Base-by-base conservation (phyloP, 1,140 invertebrate genomes). In the Bombus fervidus region DNA sequence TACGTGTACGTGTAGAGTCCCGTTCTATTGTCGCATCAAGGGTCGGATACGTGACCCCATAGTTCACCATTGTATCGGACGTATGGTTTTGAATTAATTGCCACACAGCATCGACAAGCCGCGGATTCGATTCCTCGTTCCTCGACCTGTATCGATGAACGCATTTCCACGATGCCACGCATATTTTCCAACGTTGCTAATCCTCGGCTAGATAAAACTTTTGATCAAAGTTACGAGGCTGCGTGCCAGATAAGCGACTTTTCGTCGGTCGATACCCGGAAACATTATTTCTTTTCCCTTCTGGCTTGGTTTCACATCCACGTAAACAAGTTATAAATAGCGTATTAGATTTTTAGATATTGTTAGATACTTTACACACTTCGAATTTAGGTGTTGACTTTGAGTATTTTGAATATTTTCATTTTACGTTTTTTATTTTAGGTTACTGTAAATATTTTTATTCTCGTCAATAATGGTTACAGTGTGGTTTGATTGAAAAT, bases 41-140 rank as follows among this genome's bases (percentile, higher is more conserved):
- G 69, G 43, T 80, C 84, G 88, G 88, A 91, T 86, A 77, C 72
- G 81, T 88, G 75, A 53, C 76, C 69, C 64, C 86, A 82, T 86
- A 79, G 82, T 86, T 79, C 86, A 74, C 66, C 74, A 75, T 90
- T 90, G 85, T 89, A 81, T 81, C 76, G 81, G 80, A 83, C 75
- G 82, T 72, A 87, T 79, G 88, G 79, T 85, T 86, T 89, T 88
- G 88, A 91, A 91, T 89, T 91, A 91, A 91, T 90, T 88, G 88
- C 77, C 34, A n/a, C 39, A 28, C 6, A 31, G 18, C 47, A 69
- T 76, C 64, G 62, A 71, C 72, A 47, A 22, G 15, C n/a, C 68
- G 34, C 59, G 59, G 15, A 47, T 82, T 68, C 73, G 81, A 75
- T 57, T 39, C 41, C 41, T 8, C 62, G 66, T 37, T 25, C 13